Evolutionary conservation across 2,888 invertebrate genomes (phyloP), one percentile per base, ranked within the genome.

Genomic region (Drosophila neotestacea): DNA sequence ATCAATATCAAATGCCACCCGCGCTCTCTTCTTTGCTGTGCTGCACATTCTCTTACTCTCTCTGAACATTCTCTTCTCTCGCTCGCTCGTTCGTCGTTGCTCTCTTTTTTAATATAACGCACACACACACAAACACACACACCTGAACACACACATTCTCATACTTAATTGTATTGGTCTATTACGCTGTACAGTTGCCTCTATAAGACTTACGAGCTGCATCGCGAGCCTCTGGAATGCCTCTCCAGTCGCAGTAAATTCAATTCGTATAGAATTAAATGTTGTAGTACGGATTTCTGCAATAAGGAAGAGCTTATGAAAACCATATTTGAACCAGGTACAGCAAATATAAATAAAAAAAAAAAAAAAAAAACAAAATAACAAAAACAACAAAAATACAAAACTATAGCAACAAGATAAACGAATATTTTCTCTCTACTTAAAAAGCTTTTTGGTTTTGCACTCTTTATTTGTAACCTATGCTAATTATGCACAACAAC

Each of bases 241-340:
- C 91, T 92, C 81, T 88, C 92, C 77, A 92, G 89, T 88, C 91
- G 88, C 89, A 88, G 90, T 81, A 92, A 91, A 90, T 82, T 90
- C 81, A 81, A 92, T 85, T 75, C 90, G 77, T 93, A 86, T 92
- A 91, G 84, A 89, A 89, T 92, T 87, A 85, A 91, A 79, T 93
- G 93, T 92, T 93, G 93, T 91, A 89, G 88, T 77, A 89, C 85
- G 79, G 92, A 93, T 90, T 93, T 91, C 91, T 93, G 93, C 92
- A 93, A 93, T 91, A 92, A 91, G 88, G 90, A 92, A 84, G 91
- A 91, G 85, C 82, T 92, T 80, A 88, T 92, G 85, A 91, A 88
- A 87, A 90, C 90, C 91, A 89, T 88, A 86, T 90, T 92, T 85
- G 84, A 89, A 79, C 83, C 82, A 92, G 92, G 93, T 92, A 92